A percentile compares a stretch with the other conserved stretches of the same genome.
phyloP scores from a whole-genome alignment of 2,888 invertebrate genomes.

The Leptinotarsa juncta region DNA sequence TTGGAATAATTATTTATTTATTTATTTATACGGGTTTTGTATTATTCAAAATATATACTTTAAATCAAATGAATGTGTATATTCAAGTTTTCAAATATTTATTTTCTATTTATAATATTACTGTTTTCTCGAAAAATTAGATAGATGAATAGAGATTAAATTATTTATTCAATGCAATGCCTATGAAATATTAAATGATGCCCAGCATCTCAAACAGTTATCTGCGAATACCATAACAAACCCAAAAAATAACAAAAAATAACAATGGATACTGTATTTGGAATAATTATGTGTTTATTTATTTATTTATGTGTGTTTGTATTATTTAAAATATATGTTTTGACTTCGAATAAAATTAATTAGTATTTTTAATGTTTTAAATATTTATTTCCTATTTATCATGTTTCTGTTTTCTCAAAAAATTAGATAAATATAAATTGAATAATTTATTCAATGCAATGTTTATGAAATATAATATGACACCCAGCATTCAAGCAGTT shows the following conservation, averaged over 20 bases:
- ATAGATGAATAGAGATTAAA: no score
- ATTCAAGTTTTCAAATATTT: background rate
- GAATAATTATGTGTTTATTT: background rate
- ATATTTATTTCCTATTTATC: background rate
- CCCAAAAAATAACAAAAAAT: conserved; percentile 2
- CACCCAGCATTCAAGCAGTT: no score
- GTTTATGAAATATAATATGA: no score
- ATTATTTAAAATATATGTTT: background rate
- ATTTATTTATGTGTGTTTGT: background rate
- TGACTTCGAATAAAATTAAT: background rate
- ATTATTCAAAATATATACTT: background rate
- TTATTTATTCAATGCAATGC: no score
- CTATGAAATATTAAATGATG: no score
- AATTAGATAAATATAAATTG: no score
- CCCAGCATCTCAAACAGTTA: no score
- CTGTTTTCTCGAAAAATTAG: no score
- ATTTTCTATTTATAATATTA: background rate
- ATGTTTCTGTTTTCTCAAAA: no score
- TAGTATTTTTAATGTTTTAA: background rate
- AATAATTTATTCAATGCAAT: no score
- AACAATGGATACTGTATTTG: background rate
- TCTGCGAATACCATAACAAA: no score
- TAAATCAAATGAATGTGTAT: background rate
- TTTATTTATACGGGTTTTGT: conserved; percentile 1
- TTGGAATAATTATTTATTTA: background rate